These are phyloP conservation scores for Steatocranus sp. DNA, from an alignment of 2,797 vertebrate genomes.

Conservation along the genomic window DNA sequence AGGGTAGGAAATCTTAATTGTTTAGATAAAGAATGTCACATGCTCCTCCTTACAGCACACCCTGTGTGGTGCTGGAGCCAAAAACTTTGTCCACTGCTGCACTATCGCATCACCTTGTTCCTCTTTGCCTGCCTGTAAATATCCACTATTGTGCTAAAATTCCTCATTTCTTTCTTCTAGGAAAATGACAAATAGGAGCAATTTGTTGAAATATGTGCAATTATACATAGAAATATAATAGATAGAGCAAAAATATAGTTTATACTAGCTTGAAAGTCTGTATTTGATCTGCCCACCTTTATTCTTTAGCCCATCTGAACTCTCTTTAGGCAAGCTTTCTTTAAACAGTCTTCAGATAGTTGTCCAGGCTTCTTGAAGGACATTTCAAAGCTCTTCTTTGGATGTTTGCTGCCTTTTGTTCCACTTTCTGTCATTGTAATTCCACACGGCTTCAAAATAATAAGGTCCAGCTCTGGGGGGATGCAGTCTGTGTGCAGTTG, in stretches of 20 bases:
- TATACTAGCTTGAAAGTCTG: neutral
- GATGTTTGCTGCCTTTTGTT: neutral
- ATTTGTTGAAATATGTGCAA: neutral
- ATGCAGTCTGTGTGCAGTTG: neutral
- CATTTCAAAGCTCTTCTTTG: neutral
- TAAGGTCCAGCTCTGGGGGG: neutral
- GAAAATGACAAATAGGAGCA: neutral
- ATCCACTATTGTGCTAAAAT: neutral
- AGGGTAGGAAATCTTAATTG: no score
- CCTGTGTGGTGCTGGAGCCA: no score
- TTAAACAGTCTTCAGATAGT: neutral
- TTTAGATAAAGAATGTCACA: no score
- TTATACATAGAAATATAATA: neutral
- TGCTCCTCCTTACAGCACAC: no score
- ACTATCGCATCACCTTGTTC: neutral
- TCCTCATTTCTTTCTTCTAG: neutral
- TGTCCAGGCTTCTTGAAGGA: neutral
- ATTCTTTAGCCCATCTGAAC: no score
- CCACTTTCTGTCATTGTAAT: neutral
- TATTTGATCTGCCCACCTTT: neutral
- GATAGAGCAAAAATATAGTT: neutral
- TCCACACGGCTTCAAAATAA: neutral
- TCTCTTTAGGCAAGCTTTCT: neutral
- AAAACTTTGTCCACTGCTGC: neutral
- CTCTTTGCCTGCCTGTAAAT: neutral